Percentiles rank a stretch among this genome's conserved stretches.
Evolutionary conservation across 2,888 invertebrate species (phyloP).

Genomic region (Octonoba sinensis): DNA sequence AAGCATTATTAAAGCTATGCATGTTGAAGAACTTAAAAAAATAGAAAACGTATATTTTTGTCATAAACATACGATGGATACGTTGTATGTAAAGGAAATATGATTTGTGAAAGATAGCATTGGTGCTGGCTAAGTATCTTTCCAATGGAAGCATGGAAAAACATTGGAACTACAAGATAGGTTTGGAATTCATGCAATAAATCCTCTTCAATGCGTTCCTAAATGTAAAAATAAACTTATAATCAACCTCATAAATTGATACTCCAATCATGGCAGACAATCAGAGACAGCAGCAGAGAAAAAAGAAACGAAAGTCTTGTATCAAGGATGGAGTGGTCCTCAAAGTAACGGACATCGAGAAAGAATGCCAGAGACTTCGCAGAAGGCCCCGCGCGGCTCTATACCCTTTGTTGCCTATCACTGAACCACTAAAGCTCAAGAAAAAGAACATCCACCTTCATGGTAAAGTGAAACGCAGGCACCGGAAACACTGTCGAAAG

Average conservation of each 20-base stretch:
- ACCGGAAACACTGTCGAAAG: slow-evolving; percentile 59
- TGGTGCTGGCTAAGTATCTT: too few relatives aligned
- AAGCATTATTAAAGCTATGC: too few relatives aligned
- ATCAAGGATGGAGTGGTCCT: slow-evolving; percentile 56
- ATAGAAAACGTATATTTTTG: too few relatives aligned
- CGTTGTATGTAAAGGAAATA: too few relatives aligned
- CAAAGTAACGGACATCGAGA: slow-evolving; percentile 57
- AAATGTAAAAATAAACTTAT: slow-evolving; percentile 12
- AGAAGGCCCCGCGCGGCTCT: slow-evolving; percentile 52
- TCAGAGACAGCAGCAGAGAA: slow-evolving; percentile 21
- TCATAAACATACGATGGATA: too few relatives aligned
- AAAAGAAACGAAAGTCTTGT: slow-evolving; percentile 16
- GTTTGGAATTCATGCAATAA: slow-evolving; percentile 2
- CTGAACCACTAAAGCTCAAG: slow-evolving; percentile 49
- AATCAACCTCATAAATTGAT: neutral
- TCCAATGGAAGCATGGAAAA: too few relatives aligned
- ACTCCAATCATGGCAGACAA: slow-evolving; percentile 45
- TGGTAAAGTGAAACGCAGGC: slow-evolving; percentile 23
- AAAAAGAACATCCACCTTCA: slow-evolving; percentile 17
- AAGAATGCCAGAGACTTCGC: slow-evolving; percentile 43
- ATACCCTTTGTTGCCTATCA: slow-evolving; percentile 55
- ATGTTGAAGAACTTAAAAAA: too few relatives aligned
- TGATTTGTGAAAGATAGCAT: too few relatives aligned
- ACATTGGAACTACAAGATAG: too few relatives aligned
- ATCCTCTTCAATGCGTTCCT: slow-evolving; percentile 26